Evolutionary conservation across 1,140 invertebrate genomes (phyloP), one percentile per base, ranked within the genome.

Genomic region (Scaptodrosophila lebanonensis): DNA sequence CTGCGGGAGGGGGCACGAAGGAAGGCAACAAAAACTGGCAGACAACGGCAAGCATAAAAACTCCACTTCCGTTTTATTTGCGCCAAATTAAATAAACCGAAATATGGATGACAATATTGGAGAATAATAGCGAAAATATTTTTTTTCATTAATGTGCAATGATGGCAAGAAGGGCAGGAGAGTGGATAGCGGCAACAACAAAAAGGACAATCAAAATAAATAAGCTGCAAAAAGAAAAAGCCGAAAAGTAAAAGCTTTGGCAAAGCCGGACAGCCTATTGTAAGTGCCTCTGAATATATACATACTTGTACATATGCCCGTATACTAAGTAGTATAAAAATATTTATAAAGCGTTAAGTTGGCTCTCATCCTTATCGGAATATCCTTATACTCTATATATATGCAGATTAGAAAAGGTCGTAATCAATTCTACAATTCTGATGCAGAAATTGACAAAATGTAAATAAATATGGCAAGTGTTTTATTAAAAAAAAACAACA

Each of bases 81-180:
- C 75, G 54, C 75, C 82, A 82, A 82, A 82, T 82, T 82, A 82
- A 82, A 82, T 82, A 82, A 82, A 82, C 75, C 75, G 75, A 82
- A 82, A 82, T 82, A 82, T 82, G 75, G 75, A 65, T 66, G 51
- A 82, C 75, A 76, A 82, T 82, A 82, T 82, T 82, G 75, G 75
- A 69, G 75, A 76, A 82, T 82, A 82, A 82, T 82, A 72, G 75
- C 36, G 48, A 82, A 82, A 82, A 75, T 82, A 82, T 79, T 82
- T 75, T 79, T 33, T 63, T 75, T 79, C 73, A 82, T 79, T 79
- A 82, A 82, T 82, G 69, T 82, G 54, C 15, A 20, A 51, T 49
- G 59, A 36, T 13, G 40, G 58, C 40, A 45, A 33, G 52, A 58
- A 61, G 64, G 67, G 65, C 50, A 58, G 68, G 68, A 65, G 49